Evolutionary conservation across 2,888 invertebrate genomes (phyloP).

Genomic region (Endotricha flammealis): DNA sequence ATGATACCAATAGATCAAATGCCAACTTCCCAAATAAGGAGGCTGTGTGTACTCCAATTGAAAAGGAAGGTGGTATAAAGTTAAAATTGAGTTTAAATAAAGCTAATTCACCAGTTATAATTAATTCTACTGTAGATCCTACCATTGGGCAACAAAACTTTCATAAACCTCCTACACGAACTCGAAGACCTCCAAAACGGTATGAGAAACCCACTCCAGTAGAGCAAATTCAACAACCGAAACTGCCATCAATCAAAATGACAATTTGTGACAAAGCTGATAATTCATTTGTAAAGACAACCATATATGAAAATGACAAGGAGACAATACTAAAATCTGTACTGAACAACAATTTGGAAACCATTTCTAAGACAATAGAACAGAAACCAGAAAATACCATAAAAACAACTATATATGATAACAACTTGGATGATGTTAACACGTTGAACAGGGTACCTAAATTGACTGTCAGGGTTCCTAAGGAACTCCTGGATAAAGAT

Average conservation of each 20-base stretch:
- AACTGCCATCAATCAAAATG: slow-evolving; percentile 67
- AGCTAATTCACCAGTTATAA: slow-evolving; percentile 70
- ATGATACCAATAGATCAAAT: slow-evolving; percentile 35
- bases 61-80: slow-evolving; percentile 64
- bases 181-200: slow-evolving; percentile 63
- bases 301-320: slow-evolving; percentile 60
- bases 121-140: slow-evolving; percentile 73
- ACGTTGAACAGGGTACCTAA: slow-evolving; percentile 81
- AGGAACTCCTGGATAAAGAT: slow-evolving; percentile 75
- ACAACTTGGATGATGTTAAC: slow-evolving; percentile 61
- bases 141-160: slow-evolving; percentile 54
- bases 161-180: slow-evolving; percentile 58
- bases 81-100: slow-evolving; percentile 68
- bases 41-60: slow-evolving; percentile 30
- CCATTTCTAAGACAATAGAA: slow-evolving; percentile 38
- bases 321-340: slow-evolving; percentile 57
- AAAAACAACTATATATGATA: slow-evolving; percentile 71
- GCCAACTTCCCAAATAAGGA: slow-evolving; percentile 32
- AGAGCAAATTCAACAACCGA: slow-evolving; percentile 33
- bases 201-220: slow-evolving; percentile 48
- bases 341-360: slow-evolving; percentile 61
- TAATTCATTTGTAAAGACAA: slow-evolving; percentile 68
- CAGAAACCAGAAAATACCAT: slow-evolving; percentile 55
- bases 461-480: slow-evolving; percentile 82
- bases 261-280: slow-evolving; percentile 73